Evolutionary conservation across 2,888 invertebrate genomes (phyloP), one percentile per base, ranked within the genome.

Genomic region (Drymonia ruficornis): DNA sequence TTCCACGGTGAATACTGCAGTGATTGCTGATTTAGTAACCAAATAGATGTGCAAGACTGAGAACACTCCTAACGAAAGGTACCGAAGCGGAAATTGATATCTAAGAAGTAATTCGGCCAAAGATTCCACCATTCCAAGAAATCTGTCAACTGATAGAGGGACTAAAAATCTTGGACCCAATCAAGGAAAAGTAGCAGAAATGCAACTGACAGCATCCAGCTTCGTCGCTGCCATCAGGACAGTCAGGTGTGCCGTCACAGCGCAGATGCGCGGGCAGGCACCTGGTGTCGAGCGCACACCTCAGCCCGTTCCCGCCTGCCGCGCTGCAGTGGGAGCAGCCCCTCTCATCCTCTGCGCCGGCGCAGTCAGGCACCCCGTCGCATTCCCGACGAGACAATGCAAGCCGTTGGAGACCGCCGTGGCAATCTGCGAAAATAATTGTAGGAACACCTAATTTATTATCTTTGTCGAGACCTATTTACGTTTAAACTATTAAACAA

Each of bases 141-240:
- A n/a, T n/a, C n/a, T n/a, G n/a, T n/a, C n/a, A n/a, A n/a, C n/a
- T n/a, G 23, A 23, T 7, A 23, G 23, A 6, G 4, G 23, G 4
- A 2, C 23, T 6, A 7, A 23, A 23, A 0, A 7, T 2, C 23
- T 2, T 7, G 7, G 23, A 4, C 3, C 23, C 23, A 7, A 23
- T 23, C 4, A 23, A 2, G 23, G 23, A 7, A 29, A 23, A 15
- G 40, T 34, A 47, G 36, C n/a, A 28, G 19, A 23, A 38, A 38
- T 7, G 34, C 1, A 54, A 95, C 97, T 95, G 88, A 98, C 98
- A 88, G 80, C 98, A 98, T 67, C 96, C 96, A 71, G 95, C 94
- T 82, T 98, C 98, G 73, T 98, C 98, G 63, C 96, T 96, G 34
- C 96, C 97, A 81, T 97, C 97, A 0, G 96, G 96, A 74, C 98